Base-by-base conservation (phyloP, 2,888 invertebrate genomes). In the Sicus ferrugineus region DNA sequence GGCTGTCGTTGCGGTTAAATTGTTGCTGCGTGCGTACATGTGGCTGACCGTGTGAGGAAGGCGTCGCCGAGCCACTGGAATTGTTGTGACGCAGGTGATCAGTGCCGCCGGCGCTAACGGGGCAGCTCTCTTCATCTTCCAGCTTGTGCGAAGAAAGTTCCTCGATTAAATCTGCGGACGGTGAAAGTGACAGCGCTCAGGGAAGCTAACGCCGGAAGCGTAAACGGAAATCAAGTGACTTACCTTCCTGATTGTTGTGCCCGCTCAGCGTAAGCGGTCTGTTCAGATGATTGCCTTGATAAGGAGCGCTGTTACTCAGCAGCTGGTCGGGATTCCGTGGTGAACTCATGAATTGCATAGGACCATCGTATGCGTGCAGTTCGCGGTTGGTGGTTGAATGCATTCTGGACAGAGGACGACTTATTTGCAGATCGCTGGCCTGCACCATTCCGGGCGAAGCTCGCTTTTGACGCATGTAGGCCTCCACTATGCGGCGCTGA, bases 381-480 rank as follows among this genome's bases (percentile, higher is more conserved):
- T 85, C 85, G 2, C 84, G 80, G 21, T 79, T 79, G 80, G 86
- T 46, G n/a, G n/a, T 88, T 80, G 91, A 90, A 64, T 93, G 86
- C 84, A 93, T 92, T 75, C 91, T 91, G 76, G 91, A 92, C 80
- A 90, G 89, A 50, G 91, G 90, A 73, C 92, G 89, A 73, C 88
- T 88, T 75, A 90, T 91, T 78, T 92, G 89, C 72, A 92, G 87
- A 86, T 95, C 95, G 69, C 94, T 94, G 7, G 94, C 93, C 81
- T 94, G 94, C 46, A 95, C 92, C 92, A 95, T 92, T 38, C 94
- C 93, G 63, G 92, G 90, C 70, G 91, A 91, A 80, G 94, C 92
- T 65, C 95, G 87, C 81, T 95, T 95, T 80, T 94, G 93, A 77
- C 92, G 91, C 89, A 95, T 93, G 85, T 95, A 95, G 80, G 93